Evolutionary conservation across 2,113 vertebrate genomes (phyloP), one percentile per base, ranked within the genome.

Genomic region (Melanerpes formicivorus): DNA sequence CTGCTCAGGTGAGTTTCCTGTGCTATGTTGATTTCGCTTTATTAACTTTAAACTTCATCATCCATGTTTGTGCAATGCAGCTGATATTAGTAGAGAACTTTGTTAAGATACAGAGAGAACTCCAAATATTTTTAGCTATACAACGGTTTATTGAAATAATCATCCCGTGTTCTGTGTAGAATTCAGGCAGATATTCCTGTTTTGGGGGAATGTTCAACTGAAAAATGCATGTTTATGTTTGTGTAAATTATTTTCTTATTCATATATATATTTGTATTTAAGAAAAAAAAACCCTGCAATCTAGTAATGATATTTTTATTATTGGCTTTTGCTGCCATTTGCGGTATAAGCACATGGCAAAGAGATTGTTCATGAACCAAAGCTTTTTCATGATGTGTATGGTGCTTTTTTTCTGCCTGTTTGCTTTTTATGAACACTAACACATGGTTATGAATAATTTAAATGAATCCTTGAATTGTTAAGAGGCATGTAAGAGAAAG

Each of bases 1-100:
- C 99, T 42, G 99, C 98, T 75, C 99, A 99, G 98, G 99, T 99
- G 93, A 97, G 97, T 97, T 81, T 95, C 5, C 23, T 56, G 23
- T 90, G 27, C 11, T 10, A 27, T 5, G 58, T 27, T 89, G 30
- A 71, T 82, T 66, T 82, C 18, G 29, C 22, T 77, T 58, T 22
- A 27, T 81, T 60, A 29, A 22, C 16, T 18, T 55, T 75, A 74
- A 82, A 42, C 3, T 54, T 74, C 14, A 6, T 89, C 42, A 73
- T 83, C 10, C 0, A 0, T 18, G 14, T n/a, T 76, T 86, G 6
- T 72, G 14, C 15, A 5, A 5, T 1, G 0, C 71, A 50, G 10
- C 30, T 74, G 54, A 26, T 78, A 25, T 0, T 52, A 62, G 30
- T 9, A 62, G 42, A 4, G 18, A 84, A 9, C 11, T 19, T 46